These are phyloP conservation scores for Arge pagana DNA, from an alignment of 2,888 invertebrate species.

Conservation along the genomic window DNA sequence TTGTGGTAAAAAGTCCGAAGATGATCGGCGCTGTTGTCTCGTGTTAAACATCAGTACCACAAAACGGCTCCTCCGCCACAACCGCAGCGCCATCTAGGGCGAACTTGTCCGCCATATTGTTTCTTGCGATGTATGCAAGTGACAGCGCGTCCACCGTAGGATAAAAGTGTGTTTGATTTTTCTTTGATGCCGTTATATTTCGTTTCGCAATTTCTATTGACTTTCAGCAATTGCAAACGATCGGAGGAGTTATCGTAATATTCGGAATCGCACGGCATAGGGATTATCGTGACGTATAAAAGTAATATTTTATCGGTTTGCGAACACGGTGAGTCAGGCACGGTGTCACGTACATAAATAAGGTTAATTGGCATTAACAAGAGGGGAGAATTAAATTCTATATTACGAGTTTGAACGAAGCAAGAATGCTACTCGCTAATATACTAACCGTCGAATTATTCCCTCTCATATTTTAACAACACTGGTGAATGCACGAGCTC, in stretches of 20 bases:
- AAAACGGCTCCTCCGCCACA: neutral
- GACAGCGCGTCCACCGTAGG: constrained; percentile 49
- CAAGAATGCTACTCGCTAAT: neutral
- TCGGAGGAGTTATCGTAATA: neutral
- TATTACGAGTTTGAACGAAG: neutral
- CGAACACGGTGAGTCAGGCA: constrained; percentile 35
- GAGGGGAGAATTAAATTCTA: constrained; percentile 41
- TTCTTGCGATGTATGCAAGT: constrained; percentile 45
- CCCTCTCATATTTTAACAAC: neutral
- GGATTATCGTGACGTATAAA: neutral
- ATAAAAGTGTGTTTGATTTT: constrained; percentile 40
- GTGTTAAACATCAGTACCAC: too few relatives aligned
- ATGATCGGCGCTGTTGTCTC: too few relatives aligned
- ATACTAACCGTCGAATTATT: neutral
- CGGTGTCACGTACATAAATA: constrained; percentile 36
- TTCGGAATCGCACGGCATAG: neutral
- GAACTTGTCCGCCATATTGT: constrained; percentile 12
- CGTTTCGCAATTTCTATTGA: constrained; percentile 9
- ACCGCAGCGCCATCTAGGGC: constrained; percentile 29
- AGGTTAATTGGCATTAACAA: constrained; percentile 47
- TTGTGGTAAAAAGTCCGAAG: neutral
- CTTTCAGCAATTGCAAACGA: constrained; percentile 4
- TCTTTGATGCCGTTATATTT: constrained; percentile 40
- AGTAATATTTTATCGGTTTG: constrained; percentile 37
- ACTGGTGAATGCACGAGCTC: neutral